Conservation (phyloP, 2,888 invertebrate species). For the Gastrophysa polygoni region DNA sequence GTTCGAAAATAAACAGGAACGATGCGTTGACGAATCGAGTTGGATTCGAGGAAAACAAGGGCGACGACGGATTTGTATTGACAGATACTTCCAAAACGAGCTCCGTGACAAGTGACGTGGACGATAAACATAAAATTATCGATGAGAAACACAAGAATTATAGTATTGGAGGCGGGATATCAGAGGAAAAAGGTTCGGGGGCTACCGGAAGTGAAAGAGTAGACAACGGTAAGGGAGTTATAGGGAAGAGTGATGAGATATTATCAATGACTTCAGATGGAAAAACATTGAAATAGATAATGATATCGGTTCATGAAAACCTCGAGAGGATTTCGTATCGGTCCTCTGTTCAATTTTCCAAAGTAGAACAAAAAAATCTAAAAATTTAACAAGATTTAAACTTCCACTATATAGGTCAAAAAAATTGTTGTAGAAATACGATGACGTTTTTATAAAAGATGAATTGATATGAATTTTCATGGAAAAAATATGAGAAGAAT, state of each 20-base stretch:
- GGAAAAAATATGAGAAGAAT: no score
- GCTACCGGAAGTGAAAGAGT: not conserved
- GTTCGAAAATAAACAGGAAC: not conserved
- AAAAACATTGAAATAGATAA: no score
- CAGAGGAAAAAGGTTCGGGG: not conserved
- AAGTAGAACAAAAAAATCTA: no score
- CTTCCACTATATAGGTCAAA: no score
- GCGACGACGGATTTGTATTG: not conserved
- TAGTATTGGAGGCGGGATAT: not conserved
- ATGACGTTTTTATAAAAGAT: no score
- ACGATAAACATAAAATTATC: not conserved
- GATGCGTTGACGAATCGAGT: not conserved
- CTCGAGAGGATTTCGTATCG: no score
- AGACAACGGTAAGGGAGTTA: not conserved
- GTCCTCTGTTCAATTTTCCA: no score
- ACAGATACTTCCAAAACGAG: conserved; percentile 3
- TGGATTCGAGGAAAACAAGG: not conserved
- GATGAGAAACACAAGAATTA: not conserved
- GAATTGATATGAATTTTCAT: no score
- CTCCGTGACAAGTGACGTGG: not conserved
- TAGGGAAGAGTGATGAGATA: not conserved
- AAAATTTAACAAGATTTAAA: no score
- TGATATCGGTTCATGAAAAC: no score
- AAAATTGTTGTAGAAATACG: no score
- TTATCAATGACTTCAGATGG: not conserved